phyloP scores from a whole-genome alignment of 2,113 vertebrate species.

The Paramormyrops kingsleyae region DNA sequence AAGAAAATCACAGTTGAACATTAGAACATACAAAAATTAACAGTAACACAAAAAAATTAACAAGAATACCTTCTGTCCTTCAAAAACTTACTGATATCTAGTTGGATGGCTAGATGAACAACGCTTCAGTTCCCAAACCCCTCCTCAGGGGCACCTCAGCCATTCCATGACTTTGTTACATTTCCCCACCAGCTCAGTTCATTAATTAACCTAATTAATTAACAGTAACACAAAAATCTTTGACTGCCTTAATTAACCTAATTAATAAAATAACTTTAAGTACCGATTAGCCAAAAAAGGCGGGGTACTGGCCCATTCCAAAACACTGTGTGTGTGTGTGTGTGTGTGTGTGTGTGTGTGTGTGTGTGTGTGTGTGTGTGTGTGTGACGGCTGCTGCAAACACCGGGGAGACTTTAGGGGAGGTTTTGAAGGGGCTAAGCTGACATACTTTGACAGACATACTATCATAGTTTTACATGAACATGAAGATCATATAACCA shows the following conservation, averaged over 20 bases:
- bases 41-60: neutral
- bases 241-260: no score
- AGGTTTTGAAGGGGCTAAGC: no score
- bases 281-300: neutral
- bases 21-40: neutral
- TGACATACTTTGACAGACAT: no score
- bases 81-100: neutral
- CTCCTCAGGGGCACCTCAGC: neutral
- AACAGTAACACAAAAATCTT: no score
- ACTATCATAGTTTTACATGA: no score
- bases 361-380: no score
- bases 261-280: no score
- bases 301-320: neutral
- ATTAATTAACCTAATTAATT: neutral
- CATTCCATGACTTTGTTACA: neutral
- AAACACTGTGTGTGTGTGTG: no score
- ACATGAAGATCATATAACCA: no score
- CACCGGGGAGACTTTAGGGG: no score
- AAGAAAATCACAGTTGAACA: neutral
- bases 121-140: neutral
- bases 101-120: neutral
- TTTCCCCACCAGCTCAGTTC: neutral
- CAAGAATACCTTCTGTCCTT: neutral
- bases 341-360: no score
- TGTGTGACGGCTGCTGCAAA: no score